These are phyloP conservation scores for Campylorhamphus procurvoides DNA, from an alignment of 2,113 vertebrate genomes.

Conservation along the genomic window DNA sequence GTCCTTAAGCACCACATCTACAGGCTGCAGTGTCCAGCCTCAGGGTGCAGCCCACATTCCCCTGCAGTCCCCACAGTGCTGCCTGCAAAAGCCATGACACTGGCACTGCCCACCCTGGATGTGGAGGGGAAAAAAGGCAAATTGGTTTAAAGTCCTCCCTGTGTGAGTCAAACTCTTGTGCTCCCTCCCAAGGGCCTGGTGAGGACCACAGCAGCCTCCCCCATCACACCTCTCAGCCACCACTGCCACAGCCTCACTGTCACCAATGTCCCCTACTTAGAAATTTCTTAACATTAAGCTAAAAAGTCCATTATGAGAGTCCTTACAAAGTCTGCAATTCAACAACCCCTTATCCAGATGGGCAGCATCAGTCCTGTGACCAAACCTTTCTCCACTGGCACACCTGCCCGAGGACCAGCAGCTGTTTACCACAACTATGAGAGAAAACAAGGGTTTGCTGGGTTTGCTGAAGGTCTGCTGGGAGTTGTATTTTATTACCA, in stretches of 20 bases:
- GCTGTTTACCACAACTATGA: neutral
- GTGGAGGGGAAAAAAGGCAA: neutral
- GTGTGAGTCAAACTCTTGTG: neutral
- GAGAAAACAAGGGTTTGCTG: neutral
- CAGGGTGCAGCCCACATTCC: rapidly evolving
- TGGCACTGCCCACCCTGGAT: neutral
- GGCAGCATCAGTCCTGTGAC: neutral
- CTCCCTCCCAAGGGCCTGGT: rapidly evolving
- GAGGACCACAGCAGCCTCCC: rapidly evolving
- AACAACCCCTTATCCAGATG: rapidly evolving
- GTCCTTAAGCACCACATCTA: neutral
- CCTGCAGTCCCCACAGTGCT: rapidly evolving
- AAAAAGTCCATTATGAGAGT: neutral
- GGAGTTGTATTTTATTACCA: neutral
- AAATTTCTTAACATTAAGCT: neutral
- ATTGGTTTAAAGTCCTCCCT: neutral
- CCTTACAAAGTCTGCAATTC: neutral
- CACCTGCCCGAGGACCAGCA: neutral
- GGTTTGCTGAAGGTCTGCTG: neutral
- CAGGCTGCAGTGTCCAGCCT: neutral
- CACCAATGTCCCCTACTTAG: rapidly evolving
- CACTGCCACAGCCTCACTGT: neutral
- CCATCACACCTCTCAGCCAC: neutral
- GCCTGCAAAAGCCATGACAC: neutral
- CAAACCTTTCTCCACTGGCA: neutral